These are phyloP conservation scores for Kryphioiulus occultus DNA, from an alignment of 2,888 invertebrate species.

Conservation along the genomic window DNA sequence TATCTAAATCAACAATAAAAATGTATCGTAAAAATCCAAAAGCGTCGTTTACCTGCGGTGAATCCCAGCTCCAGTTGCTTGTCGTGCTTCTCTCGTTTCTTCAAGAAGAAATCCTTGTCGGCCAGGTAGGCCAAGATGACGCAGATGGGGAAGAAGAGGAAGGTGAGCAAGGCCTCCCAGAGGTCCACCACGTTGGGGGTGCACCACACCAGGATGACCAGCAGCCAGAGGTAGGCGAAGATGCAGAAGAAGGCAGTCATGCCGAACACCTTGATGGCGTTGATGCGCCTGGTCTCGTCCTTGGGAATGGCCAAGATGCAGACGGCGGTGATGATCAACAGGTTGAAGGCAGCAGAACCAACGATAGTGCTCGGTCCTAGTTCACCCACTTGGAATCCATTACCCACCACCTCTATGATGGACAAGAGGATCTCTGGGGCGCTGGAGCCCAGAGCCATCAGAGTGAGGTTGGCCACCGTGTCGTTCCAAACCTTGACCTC, in stretches of 20 bases:
- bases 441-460: constrained; percentile 69
- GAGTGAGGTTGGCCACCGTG: constrained; percentile 68
- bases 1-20: no score
- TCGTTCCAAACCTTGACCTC: constrained; percentile 67
- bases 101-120: constrained; percentile 62
- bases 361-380: constrained; percentile 69
- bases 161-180: constrained; percentile 69
- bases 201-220: constrained; percentile 64
- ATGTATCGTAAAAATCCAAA: no score
- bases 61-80: constrained; percentile 64
- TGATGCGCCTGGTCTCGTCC: constrained; percentile 63
- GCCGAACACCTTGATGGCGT: constrained; percentile 65
- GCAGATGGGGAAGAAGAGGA: constrained; percentile 68
- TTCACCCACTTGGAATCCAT: constrained; percentile 62
- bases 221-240: constrained; percentile 70
- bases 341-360: constrained; percentile 69
- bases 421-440: constrained; percentile 69
- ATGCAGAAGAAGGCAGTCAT: constrained; percentile 64
- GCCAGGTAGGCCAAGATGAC: constrained; percentile 67
- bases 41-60: constrained; percentile 60
- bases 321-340: constrained; percentile 67
- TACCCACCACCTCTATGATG: constrained; percentile 63
- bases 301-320: constrained; percentile 65
- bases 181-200: constrained; percentile 65
- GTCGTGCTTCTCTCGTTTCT: constrained; percentile 57